These are phyloP conservation scores for Dasysyrphus albostriatus DNA, from an alignment of 2,888 invertebrate genomes.

Conservation along the genomic window DNA sequence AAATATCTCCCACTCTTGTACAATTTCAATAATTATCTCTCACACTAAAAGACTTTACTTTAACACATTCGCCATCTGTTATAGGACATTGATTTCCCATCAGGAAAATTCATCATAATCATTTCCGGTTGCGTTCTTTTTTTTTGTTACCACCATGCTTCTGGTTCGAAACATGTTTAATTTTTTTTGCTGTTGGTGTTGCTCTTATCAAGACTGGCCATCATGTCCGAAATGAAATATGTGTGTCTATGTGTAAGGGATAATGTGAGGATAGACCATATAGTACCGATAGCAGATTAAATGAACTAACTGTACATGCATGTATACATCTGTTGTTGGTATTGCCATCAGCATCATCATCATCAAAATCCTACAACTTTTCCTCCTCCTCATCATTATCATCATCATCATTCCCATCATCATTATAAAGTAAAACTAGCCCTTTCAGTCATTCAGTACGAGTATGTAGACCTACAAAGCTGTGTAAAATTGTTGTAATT, in stretches of 20 bases:
- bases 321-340: slow-evolving; percentile 57
- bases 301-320: slow-evolving; percentile 49
- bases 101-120: slow-evolving; percentile 75
- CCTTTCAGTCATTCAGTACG: slow-evolving; percentile 34
- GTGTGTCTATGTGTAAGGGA: background rate
- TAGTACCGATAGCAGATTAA: slow-evolving; percentile 54
- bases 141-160: background rate
- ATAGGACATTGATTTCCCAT: slow-evolving; percentile 74
- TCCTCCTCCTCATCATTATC: slow-evolving; percentile 30
- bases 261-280: slow-evolving; percentile 30
- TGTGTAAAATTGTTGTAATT: background rate
- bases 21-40: slow-evolving; percentile 54
- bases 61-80: slow-evolving; percentile 65
- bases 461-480: background rate
- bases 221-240: slow-evolving; percentile 31
- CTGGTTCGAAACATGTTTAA: slow-evolving; percentile 34
- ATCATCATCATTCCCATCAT: slow-evolving; percentile 40
- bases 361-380: slow-evolving; percentile 5
- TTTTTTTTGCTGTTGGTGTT: background rate
- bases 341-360: slow-evolving; percentile 55
- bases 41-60: slow-evolving; percentile 35
- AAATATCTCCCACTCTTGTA: background rate
- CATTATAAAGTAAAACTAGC: slow-evolving; percentile 33
- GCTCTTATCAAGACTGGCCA: slow-evolving; percentile 6
- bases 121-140: slow-evolving; percentile 56